A percentile compares a stretch with the other conserved stretches of the same genome.
phyloP scores from a whole-genome alignment of 1,140 invertebrate species.

The Euborellia annulipes region DNA sequence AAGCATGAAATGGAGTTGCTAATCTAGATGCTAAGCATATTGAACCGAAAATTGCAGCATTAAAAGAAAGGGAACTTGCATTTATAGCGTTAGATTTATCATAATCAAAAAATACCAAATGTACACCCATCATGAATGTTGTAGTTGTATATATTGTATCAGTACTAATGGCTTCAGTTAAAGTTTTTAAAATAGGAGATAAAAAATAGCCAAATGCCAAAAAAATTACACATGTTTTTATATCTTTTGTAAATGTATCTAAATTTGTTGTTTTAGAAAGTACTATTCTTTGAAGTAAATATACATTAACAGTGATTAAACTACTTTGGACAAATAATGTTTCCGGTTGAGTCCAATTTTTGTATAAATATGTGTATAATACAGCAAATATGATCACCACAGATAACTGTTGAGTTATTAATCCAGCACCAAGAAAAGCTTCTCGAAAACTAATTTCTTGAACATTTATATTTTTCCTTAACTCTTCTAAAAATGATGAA shows the following conservation, averaged over 20 bases:
- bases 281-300: slow-evolving; percentile 32
- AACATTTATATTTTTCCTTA: slow-evolving; percentile 69
- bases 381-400: slow-evolving; percentile 58
- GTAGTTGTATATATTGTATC: slow-evolving; percentile 92
- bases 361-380: slow-evolving; percentile 55
- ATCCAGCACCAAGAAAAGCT: slow-evolving; percentile 52
- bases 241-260: slow-evolving; percentile 28
- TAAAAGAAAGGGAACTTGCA: slow-evolving; percentile 69
- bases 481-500: slow-evolving; percentile 62
- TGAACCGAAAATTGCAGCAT: slow-evolving; percentile 82
- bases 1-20: slow-evolving; percentile 66
- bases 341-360: slow-evolving; percentile 42
- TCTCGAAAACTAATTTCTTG: slow-evolving; percentile 47
- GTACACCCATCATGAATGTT: slow-evolving; percentile 69
- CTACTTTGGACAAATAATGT: slow-evolving; percentile 38
- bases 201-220: slow-evolving; percentile 68
- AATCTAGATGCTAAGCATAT: slow-evolving; percentile 87
- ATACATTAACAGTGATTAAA: slow-evolving; percentile 37
- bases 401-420: slow-evolving; percentile 57
- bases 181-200: slow-evolving; percentile 80
- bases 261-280: slow-evolving; percentile 17
- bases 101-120: slow-evolving; percentile 87
- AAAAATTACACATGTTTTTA: slow-evolving; percentile 59
- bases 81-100: slow-evolving; percentile 63
- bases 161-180: slow-evolving; percentile 90